A percentile compares a stretch with the other conserved stretches of the same genome.
phyloP scores from a whole-genome alignment of 2,113 vertebrate species.

The Alectura lathami region DNA sequence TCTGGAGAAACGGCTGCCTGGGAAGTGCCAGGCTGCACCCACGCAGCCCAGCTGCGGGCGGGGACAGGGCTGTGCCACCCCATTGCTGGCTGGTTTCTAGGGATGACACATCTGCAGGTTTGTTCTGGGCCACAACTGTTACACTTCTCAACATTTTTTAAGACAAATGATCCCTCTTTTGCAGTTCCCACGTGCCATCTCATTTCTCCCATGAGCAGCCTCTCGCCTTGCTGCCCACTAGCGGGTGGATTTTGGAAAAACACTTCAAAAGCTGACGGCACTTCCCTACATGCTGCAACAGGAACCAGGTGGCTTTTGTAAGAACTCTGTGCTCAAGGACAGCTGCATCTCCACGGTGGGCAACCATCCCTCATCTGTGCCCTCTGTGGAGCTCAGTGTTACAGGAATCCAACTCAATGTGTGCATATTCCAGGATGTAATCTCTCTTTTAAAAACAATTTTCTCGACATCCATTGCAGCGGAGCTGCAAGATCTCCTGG shows the following conservation, averaged over 20 bases:
- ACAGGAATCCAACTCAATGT: not conserved
- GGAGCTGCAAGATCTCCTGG: not conserved
- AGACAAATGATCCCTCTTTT: not conserved
- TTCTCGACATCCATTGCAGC: not conserved
- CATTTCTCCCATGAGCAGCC: not conserved
- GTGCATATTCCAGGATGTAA: not conserved
- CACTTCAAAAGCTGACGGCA: not conserved
- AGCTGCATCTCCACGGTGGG: not conserved
- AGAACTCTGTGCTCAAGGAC: not conserved
- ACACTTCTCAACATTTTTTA: not conserved
- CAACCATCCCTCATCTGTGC: not conserved
- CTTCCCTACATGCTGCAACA: not conserved
- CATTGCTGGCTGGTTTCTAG: accelerated
- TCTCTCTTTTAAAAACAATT: not conserved
- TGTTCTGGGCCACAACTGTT: not conserved
- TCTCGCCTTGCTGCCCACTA: not conserved
- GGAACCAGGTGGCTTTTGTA: not conserved
- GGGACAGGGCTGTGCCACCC: not conserved
- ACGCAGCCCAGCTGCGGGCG: accelerated
- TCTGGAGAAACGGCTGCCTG: not conserved
- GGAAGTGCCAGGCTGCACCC: not conserved
- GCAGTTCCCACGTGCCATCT: accelerated
- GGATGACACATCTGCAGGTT: not conserved
- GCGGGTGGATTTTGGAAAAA: not conserved
- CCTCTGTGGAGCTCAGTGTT: not conserved